These are phyloP conservation scores for Hypsopygia costalis DNA, from an alignment of 2,888 invertebrate genomes.

Conservation along the genomic window DNA sequence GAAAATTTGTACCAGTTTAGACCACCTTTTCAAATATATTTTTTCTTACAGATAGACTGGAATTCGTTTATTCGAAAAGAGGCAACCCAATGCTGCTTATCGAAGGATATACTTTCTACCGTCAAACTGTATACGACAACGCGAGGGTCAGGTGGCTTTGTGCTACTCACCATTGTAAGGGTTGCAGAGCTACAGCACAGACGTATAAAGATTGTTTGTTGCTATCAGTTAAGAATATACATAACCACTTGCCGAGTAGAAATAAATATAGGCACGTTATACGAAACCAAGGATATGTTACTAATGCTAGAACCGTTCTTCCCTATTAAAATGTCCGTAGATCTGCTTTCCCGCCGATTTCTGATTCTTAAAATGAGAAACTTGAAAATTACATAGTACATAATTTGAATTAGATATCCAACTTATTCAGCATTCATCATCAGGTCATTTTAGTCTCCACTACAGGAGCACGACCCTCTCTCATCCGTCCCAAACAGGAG, in stretches of 20 bases:
- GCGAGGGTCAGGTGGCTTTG: constrained; percentile 17
- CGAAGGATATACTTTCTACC: constrained; percentile 14
- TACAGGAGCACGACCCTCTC: too few relatives aligned
- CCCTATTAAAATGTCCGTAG: too few relatives aligned
- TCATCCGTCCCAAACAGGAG: too few relatives aligned
- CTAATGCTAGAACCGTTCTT: too few relatives aligned
- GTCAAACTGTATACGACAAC: constrained; percentile 10
- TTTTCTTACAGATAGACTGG: constrained; percentile 2
- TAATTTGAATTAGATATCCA: too few relatives aligned
- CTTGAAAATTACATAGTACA: too few relatives aligned
- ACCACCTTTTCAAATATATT: too few relatives aligned
- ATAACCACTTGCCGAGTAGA: constrained; percentile 10
- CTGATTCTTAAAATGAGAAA: too few relatives aligned
- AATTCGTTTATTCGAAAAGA: constrained; percentile 13
- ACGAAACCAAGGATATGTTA: background rate
- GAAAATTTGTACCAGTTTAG: too few relatives aligned
- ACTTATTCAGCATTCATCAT: too few relatives aligned
- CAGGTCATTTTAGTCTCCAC: too few relatives aligned
- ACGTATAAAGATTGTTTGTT: constrained; percentile 11
- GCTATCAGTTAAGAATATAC: constrained; percentile 9
- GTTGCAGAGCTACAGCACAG: constrained; percentile 15
- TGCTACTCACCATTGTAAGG: constrained; percentile 16
- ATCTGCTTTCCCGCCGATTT: too few relatives aligned
- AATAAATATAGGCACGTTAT: background rate
- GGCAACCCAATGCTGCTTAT: constrained; percentile 14